Percentiles rank a stretch among this genome's conserved stretches.
Evolutionary conservation across 2,113 vertebrate genomes (phyloP).

Genomic region (Oreocharis arfaki): DNA sequence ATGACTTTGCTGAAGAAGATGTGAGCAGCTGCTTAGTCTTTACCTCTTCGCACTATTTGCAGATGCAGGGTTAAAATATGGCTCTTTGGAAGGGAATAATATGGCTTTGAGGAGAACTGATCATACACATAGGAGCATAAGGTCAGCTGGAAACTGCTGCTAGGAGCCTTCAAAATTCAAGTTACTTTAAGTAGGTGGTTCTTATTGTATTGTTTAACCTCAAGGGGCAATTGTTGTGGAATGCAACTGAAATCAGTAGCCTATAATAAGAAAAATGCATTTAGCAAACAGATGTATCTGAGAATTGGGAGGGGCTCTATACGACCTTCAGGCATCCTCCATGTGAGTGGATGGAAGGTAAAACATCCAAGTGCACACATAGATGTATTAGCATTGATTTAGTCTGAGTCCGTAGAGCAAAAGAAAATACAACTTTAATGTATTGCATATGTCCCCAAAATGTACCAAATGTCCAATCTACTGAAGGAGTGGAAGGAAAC

Average conservation of each 20-base stretch:
- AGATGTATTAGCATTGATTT: background rate
- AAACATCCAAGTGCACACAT: background rate
- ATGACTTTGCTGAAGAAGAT: background rate
- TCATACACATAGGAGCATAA: background rate
- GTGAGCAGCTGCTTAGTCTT: background rate
- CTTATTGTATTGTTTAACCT: constrained; percentile 37
- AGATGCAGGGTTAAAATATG: background rate
- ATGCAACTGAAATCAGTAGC: background rate
- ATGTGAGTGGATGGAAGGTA: background rate
- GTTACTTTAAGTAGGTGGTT: background rate
- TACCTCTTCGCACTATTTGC: background rate
- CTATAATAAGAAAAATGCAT: background rate
- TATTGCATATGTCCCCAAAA: background rate
- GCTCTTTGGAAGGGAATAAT: background rate
- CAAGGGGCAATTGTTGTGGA: background rate
- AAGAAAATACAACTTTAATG: background rate
- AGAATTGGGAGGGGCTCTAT: background rate
- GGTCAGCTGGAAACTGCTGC: background rate
- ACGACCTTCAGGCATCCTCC: background rate
- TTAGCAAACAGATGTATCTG: background rate
- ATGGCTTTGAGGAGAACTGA: background rate
- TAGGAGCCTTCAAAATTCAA: constrained; percentile 15
- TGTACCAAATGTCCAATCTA: background rate
- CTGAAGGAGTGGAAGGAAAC: background rate
- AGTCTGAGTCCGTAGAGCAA: background rate